phyloP scores from a whole-genome alignment of 2,888 invertebrate species.

The Conistra vaccinii region DNA sequence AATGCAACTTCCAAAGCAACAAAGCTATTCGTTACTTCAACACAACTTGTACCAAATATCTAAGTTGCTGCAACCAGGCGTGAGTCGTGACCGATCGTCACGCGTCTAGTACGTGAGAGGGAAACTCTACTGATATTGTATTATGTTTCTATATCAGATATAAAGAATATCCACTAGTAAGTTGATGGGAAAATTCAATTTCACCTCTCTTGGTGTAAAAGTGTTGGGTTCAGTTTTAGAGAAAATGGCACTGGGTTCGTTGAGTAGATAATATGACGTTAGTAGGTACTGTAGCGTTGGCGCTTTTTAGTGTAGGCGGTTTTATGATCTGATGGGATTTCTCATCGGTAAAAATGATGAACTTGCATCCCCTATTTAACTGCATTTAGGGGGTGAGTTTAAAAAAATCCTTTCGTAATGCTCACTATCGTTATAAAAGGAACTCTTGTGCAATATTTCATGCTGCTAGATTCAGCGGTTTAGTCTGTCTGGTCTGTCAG shows the following conservation, averaged over 20 bases:
- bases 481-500: too few species aligned
- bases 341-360: too few species aligned
- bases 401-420: too few species aligned
- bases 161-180: conserved; percentile 63
- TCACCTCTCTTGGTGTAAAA: conserved; percentile 22
- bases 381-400: too few species aligned
- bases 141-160: conserved; percentile 72
- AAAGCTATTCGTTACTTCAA: conserved; percentile 25
- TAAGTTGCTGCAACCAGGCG: conserved; percentile 66
- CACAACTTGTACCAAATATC: conserved; percentile 36
- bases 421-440: too few species aligned
- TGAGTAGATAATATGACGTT: background rate
- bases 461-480: too few species aligned
- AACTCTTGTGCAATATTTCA: too few species aligned
- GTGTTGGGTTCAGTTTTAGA: background rate
- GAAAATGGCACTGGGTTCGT: background rate
- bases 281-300: background rate
- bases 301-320: too few species aligned
- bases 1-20: conserved; percentile 5
- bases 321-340: too few species aligned
- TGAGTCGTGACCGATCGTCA: conserved; percentile 77
- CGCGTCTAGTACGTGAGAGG: conserved; percentile 78
- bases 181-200: conserved; percentile 57
- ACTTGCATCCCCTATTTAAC: too few species aligned
- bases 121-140: conserved; percentile 76